A percentile compares a stretch with the other conserved stretches of the same genome.
phyloP scores from a whole-genome alignment of 2,888 invertebrate species.

The Lepeophtheirus nordmannii region DNA sequence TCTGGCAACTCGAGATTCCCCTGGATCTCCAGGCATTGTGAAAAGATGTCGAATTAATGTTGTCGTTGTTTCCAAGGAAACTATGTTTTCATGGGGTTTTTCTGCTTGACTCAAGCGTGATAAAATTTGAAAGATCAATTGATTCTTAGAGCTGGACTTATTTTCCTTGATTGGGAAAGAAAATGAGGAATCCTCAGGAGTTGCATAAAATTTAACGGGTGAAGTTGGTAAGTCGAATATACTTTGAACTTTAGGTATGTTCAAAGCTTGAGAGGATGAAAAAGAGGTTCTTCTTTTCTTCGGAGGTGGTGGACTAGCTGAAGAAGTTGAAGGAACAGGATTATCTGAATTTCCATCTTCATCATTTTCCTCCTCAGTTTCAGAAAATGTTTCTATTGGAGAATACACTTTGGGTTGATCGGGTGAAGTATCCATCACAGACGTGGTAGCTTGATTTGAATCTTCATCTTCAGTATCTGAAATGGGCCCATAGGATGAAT shows the following conservation, averaged over 20 bases:
- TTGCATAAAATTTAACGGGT: neutral
- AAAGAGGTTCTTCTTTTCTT: neutral
- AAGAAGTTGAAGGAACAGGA: neutral
- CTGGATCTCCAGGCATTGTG: neutral
- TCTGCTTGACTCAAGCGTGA: constrained; percentile 13
- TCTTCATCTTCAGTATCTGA: neutral
- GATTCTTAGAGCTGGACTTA: neutral
- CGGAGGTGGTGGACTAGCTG: neutral
- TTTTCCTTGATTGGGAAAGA: neutral
- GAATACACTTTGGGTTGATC: neutral
- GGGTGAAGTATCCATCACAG: neutral
- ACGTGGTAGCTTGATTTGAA: neutral
- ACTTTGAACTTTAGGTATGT: constrained; percentile 4
- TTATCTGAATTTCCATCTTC: neutral
- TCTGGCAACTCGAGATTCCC: neutral
- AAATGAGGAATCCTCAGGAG: neutral
- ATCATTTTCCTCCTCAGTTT: neutral
- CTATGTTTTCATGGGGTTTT: constrained; percentile 10
- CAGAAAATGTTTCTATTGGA: neutral
- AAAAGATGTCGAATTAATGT: constrained; percentile 1
- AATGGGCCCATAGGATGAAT: neutral
- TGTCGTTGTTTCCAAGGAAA: constrained; percentile 1
- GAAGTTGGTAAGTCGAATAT: neutral
- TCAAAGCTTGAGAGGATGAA: neutral
- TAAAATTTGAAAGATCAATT: constrained; percentile 15